Percentiles rank a stretch among this genome's conserved stretches.
phyloP scores from a whole-genome alignment of 2,113 vertebrate species.

The Vimba vimba region DNA sequence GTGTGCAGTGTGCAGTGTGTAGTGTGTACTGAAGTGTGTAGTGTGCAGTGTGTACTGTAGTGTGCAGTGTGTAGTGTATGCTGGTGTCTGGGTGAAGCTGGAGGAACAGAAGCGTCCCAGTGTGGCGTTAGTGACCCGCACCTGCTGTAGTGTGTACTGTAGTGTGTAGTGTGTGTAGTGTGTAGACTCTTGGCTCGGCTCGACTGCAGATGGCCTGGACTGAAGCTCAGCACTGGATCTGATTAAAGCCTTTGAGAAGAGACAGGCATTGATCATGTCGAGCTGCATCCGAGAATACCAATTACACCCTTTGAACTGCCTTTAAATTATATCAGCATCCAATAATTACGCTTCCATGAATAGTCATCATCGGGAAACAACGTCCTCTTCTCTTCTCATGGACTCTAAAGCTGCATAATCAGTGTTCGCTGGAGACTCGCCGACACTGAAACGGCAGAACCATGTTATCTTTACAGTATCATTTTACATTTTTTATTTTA shows the following conservation, averaged over 20 bases:
- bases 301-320: conserved; percentile 58
- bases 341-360: conserved; percentile 57
- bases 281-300: conserved; percentile 58
- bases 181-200: conserved; percentile 47
- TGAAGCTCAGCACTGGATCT: conserved; percentile 57
- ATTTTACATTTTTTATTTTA: too few relatives aligned
- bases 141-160: too few relatives aligned
- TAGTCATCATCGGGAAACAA: conserved; percentile 47
- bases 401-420: conserved; percentile 14
- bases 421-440: not conserved
- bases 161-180: too few relatives aligned
- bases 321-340: conserved; percentile 59
- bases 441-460: too few relatives aligned
- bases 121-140: too few relatives aligned
- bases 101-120: too few relatives aligned
- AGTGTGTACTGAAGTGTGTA: too few relatives aligned
- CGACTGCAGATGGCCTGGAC: conserved; percentile 57
- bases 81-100: too few relatives aligned
- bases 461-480: too few relatives aligned
- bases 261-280: conserved; percentile 58
- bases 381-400: conserved; percentile 48
- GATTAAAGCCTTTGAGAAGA: conserved; percentile 58
- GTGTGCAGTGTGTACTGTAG: too few relatives aligned
- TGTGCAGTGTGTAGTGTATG: too few relatives aligned
- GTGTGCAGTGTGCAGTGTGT: too few relatives aligned